A percentile compares a stretch with the other conserved stretches of the same genome.
phyloP scores from a whole-genome alignment of 2,888 invertebrate genomes.

The Seira musarum region DNA sequence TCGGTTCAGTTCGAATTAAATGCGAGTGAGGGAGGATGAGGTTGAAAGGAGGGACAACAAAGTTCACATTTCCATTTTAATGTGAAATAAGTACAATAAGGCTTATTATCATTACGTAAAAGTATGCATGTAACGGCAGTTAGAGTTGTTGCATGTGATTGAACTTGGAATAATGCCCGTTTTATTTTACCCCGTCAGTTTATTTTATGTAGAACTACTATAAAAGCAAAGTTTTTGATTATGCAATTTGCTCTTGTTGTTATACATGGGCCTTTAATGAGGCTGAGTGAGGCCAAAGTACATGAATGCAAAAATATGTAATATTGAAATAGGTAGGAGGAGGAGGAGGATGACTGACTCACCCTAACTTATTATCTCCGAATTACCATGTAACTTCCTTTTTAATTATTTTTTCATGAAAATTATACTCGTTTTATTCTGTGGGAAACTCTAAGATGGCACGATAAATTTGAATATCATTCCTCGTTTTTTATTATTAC shows the following conservation, averaged over 20 bases:
- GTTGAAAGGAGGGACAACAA: not conserved
- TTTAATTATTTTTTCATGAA: conserved; percentile 33
- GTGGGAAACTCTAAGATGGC: not conserved
- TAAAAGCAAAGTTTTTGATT: too few species aligned
- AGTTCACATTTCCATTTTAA: conserved; percentile 1
- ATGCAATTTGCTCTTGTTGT: not conserved
- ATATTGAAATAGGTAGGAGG: not conserved
- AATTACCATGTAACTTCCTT: conserved; percentile 31
- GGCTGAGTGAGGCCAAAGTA: not conserved
- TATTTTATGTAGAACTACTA: too few species aligned
- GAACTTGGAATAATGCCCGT: not conserved
- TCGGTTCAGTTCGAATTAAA: not conserved
- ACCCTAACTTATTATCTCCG: not conserved
- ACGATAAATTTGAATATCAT: not conserved
- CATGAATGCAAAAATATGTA: not conserved
- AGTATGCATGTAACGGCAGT: not conserved
- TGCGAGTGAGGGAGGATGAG: not conserved
- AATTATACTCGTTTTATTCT: not conserved
- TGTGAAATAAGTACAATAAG: not conserved
- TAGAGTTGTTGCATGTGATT: not conserved
- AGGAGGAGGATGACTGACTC: conserved; percentile 5
- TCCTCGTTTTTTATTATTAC: not conserved
- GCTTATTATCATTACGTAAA: not conserved
- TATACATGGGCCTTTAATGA: not conserved
- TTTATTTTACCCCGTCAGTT: not conserved